phyloP scores from a whole-genome alignment of 2,113 vertebrate species.

The Zapus hudsonius region DNA sequence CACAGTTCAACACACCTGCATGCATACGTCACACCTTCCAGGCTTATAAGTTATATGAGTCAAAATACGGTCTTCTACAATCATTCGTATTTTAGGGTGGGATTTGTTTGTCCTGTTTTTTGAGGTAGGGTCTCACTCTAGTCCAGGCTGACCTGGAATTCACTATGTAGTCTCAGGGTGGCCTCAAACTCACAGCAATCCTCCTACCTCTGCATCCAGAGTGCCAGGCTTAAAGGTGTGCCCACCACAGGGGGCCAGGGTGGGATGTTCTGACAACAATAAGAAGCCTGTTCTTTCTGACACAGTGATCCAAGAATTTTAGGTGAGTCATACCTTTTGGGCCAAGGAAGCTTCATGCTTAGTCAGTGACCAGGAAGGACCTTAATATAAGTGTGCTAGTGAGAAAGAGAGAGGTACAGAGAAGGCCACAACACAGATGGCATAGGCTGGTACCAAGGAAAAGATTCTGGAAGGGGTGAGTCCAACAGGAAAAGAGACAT shows the following conservation, averaged over 20 bases:
- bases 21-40: neutral
- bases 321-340: neutral
- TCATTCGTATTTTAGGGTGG: neutral
- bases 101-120: too few relatives aligned
- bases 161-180: too few relatives aligned
- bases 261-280: neutral
- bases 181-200: too few relatives aligned
- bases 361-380: neutral
- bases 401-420: neutral
- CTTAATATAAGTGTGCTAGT: neutral
- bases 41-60: neutral
- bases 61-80: neutral
- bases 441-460: neutral
- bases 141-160: too few relatives aligned
- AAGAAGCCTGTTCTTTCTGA: neutral
- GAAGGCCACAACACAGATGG: neutral
- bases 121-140: too few relatives aligned
- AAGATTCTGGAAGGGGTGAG: neutral
- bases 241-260: too few relatives aligned
- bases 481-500: neutral
- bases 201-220: too few relatives aligned
- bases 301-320: neutral
- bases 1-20: neutral
- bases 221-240: too few relatives aligned
- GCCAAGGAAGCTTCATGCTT: neutral